Conservation (phyloP, 1,140 invertebrate species). For the Cotesia typhae region DNA sequence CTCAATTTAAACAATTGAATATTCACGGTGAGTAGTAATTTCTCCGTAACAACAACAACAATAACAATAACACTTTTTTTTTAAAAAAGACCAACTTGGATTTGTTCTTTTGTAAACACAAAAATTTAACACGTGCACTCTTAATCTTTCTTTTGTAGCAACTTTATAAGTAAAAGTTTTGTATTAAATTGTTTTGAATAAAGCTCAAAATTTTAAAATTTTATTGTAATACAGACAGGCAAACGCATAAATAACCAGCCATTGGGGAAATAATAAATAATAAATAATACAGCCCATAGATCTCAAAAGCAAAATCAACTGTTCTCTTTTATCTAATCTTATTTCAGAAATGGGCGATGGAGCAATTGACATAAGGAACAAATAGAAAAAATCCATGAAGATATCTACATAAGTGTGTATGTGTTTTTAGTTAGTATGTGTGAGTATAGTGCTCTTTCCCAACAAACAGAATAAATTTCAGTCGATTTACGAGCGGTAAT, state of each 20-base stretch:
- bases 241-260: neutral
- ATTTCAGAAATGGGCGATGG: conserved; percentile 7
- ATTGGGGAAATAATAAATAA: neutral
- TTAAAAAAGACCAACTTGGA: no score
- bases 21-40: conserved; percentile 38
- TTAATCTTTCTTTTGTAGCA: no score
- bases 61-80: neutral
- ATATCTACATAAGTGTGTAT: no score
- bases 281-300: neutral
- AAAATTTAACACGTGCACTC: no score
- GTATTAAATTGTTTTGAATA: no score
- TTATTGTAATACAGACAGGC: no score
- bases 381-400: no score
- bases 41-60: conserved; percentile 13
- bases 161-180: no score
- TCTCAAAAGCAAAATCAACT: neutral
- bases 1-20: conserved; percentile 28
- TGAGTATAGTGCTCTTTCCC: conserved; percentile 5
- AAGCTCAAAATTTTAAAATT: no score
- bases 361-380: conserved; percentile 17
- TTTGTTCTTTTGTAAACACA: no score
- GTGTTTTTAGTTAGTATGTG: no score
- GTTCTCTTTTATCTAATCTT: conserved; percentile 3
- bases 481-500: conserved; percentile 39
- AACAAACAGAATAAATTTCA: conserved; percentile 39